Base-by-base conservation (phyloP, 2,888 invertebrate species). In the Crocallis elinguaria region DNA sequence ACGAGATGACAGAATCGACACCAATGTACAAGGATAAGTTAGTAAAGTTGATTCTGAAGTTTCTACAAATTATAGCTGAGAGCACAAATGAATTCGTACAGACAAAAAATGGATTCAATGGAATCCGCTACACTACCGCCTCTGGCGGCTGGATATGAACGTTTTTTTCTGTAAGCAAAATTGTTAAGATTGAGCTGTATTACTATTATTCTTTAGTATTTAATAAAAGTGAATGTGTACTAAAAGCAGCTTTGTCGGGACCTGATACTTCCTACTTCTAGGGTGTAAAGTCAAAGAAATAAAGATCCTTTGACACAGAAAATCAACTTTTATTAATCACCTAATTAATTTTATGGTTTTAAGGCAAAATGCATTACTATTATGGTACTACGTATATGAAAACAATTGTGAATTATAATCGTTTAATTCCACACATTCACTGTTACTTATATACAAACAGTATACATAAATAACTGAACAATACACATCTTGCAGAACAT, bases 261-360 rank as follows among this genome's bases (percentile, higher is more conserved):
- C 48, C 49, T 49, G 32, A 50, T 35, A 44, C 43, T 57, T 60
- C 45, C 43, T 33, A 54, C 49, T 49, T 56, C 46, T 57, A 60
- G 42, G 63, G 77, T 81, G 52, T 48, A 75, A 77, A 84, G 75
- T 83, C 86, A 86, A 87, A 86, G 82, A 82, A 83, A 84, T 82
- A 83, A 84, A 79, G 67, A 69, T 71, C 71, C 69, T 79, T 76
- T 77, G 70, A 79, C 78, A 74, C 73, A 64, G 50, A 51, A 6
- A 67, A 14, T 49, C 51, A 53, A 57, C 33, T 62, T 73, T 66
- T 30, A 53, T 59, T 56, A 43, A 37, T 8, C 12, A n/a, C 14
- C 27, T 12, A 16, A 8, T n/a, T 17, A n/a, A 12, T 23, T 1
- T 12, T 13, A n/a, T n/a, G n/a, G n/a, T n/a, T n/a, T n/a, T n/a